Evolutionary conservation across 2,797 vertebrate genomes (phyloP), one percentile per base, ranked within the genome.

Genomic region (Crotalus adamanteus): DNA sequence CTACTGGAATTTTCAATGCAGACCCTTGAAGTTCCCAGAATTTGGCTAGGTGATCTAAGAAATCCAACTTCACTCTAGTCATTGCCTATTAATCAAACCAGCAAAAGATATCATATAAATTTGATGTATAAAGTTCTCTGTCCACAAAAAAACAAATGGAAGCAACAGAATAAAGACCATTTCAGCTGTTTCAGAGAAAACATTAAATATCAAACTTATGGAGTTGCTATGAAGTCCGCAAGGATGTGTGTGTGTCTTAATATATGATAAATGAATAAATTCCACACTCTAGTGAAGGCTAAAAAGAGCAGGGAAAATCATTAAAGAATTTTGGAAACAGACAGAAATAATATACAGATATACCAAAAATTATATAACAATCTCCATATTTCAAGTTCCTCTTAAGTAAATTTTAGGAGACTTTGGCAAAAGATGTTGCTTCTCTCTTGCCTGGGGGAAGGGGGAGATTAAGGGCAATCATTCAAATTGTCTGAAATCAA

Each of bases 11-110:
- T 94, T 99, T 98, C 91, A 99, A 97, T 93, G 98, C 99, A 93
- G 99, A 99, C 92, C 99, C 99, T 89, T 99, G 99, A 94, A 99
- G 98, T 95, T 99, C 99, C 99, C 99, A 99, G 96, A 99, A 99
- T 97, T 99, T 99, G 95, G 99, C 98, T 60, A 99, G 98, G 96
- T 99, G 99, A 98, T 99, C 99, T 97, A 99, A 96, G 95, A 99
- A 99, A 97, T 99, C 99, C 93, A 99, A 97, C 96, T 98, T 99
- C 87, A 99, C 98, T 95, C 99, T 98, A 93, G 99, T 99, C 97
- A 99, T 99, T 90, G 99, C 99, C 99, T 99, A 94, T 92, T 96
- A 93, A 90, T 47, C 91, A 90, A 26, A 90, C 47, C 93, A 13
- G 90, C 13, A 94, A 56, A 93, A 0, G 0, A 0, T 0, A 28